Base-by-base conservation (phyloP, 1,140 invertebrate species). In the Popillia japonica region DNA sequence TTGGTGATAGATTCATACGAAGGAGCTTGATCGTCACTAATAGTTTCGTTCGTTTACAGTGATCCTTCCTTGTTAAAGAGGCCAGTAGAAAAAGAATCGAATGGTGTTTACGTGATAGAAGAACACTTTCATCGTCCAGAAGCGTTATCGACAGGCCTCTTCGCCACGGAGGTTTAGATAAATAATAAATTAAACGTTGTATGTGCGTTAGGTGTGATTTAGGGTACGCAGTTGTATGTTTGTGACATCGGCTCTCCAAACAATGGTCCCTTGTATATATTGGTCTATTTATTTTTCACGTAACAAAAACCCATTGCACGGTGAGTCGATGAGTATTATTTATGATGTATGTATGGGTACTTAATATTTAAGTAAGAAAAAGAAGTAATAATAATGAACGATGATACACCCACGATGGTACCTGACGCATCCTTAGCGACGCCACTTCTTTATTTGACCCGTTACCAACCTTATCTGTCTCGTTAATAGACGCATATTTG, bases 81-180 rank as follows among this genome's bases (percentile, higher is more conserved):
- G 87, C 86, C 87, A 77, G 81, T 82, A 44, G 86, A 87, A 40
- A 86, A 86, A 83, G 85, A 87, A 80, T 87, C 89, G 81, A 81
- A 77, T 77, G 88, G 88, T 80, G 90, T 91, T 78, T 91, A 90
- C 85, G 90, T 91, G 83, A 91, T 92, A 86, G 90, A 91, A 84
- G 91, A 91, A 86, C 90, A 92, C 84, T 91, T 90, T 83, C 84
- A 83, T 78, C 87, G 87, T 82, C 89, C 89, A 77, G 89, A 89
- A 82, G 84, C 88, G 81, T 80, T 88, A 78, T 81, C 87, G 40
- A 85, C 87, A 75, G 89, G 88, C 68, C 89, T 90, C 79, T 89
- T 91, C 81, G 91, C 90, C 76, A 92, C 91, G 72, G 90, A 92
- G 86, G 91, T 92, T 83, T 92, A 42, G 41, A 76, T 48, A 76